Base-by-base conservation (phyloP, 2,888 invertebrate species). In the Cataglyphis albicans region DNA sequence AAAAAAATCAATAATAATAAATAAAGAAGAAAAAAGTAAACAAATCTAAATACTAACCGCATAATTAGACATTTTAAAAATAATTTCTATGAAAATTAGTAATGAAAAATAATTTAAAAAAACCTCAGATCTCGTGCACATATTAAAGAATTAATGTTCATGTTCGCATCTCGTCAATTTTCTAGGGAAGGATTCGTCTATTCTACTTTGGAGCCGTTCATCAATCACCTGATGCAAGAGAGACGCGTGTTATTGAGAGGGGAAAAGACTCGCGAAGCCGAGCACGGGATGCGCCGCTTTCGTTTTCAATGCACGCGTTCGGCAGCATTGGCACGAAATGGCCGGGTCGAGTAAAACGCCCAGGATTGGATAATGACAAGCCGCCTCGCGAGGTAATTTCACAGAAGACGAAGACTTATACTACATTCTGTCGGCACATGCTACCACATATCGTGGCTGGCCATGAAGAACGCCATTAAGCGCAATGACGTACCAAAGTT, bases 311-410 rank as follows among this genome's bases (percentile, higher is more conserved):
- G 78, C 78, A 18, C 75, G 74, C 44, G 63, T 48, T 78, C 32
- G 55, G 38, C 76, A 29, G n/a, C 67, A n/a, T 18, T n/a, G 52
- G 59, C 70, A 57, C 73, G 72, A 57, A 52, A 52, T 52, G 72
- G 10, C 55, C 38, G 82, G 61, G 29, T 78, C 63, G 82, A 65
- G 59, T 83, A 83, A 83, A 83, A 83, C 72, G 68, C 55, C 21
- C 80, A 38, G 55, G 84, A 85, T 85, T 85, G 84, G 83, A 85
- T 85, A 85, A 85, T 85, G 80, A 85, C 78, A 80, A 74, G 84
- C 68, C 84, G 83, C 68, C 52, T 59, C 78, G 83, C 57, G 73
- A 68, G 52, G 74, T 83, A 85, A 85, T 85, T 83, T 85, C 57
- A 59, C 80, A 83, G 80, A 44, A 78, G 83, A 29, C 83, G 83